A percentile compares a stretch with the other conserved stretches of the same genome.
phyloP scores from a whole-genome alignment of 1,140 invertebrate genomes.

The Drosophila gunungcola region DNA sequence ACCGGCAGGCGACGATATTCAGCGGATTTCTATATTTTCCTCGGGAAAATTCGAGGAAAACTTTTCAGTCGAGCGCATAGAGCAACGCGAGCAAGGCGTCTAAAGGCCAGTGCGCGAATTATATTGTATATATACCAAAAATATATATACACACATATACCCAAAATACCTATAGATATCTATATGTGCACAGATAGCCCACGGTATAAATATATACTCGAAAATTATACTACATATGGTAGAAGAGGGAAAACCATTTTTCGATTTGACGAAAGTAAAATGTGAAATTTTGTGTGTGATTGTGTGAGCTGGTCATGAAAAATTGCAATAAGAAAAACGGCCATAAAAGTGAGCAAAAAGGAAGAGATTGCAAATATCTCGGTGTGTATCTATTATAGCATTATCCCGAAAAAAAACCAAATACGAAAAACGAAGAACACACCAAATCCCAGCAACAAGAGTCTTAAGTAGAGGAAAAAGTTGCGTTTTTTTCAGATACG shows the following conservation, averaged over 20 bases:
- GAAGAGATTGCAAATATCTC: constrained; percentile 26
- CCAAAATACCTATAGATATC: constrained; percentile 30
- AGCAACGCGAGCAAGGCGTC: constrained; percentile 73
- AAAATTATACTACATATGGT: constrained; percentile 53
- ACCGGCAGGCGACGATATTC: constrained; percentile 35
- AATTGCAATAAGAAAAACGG: constrained; percentile 35
- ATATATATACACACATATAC: constrained; percentile 40
- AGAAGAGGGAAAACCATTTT: constrained; percentile 31
- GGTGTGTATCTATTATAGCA: constrained; percentile 47
- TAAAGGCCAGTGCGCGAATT: constrained; percentile 65
- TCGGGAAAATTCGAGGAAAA: constrained; percentile 66
- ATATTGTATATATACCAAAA: constrained; percentile 36
- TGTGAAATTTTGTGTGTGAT: constrained; percentile 36
- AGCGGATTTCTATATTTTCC: constrained; percentile 54
- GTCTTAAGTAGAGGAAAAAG: constrained; percentile 13
- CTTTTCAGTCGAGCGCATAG: constrained; percentile 73
- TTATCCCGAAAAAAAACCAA: constrained; percentile 33
- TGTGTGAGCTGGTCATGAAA: constrained; percentile 61
- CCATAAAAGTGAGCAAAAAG: constrained; percentile 42
- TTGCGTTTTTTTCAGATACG: constrained; percentile 29
- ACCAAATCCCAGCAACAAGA: constrained; percentile 5
- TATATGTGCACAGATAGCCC: constrained; percentile 41
- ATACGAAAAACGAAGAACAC: constrained; percentile 1
- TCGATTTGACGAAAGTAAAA: constrained; percentile 54
- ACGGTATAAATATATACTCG: constrained; percentile 36